Evolutionary conservation across 2,888 invertebrate species (phyloP).

Genomic region (Cantharis nigra): DNA sequence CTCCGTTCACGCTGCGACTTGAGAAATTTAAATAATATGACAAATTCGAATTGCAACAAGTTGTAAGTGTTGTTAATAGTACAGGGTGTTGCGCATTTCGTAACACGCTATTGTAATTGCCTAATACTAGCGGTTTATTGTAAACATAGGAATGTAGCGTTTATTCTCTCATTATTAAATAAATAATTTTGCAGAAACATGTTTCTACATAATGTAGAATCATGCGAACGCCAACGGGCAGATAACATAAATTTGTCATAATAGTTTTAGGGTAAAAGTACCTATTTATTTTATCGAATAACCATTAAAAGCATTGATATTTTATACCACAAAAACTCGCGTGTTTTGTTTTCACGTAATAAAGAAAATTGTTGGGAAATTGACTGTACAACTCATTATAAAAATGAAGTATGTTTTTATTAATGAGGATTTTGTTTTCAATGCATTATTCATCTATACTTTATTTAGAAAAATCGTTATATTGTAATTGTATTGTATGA

Average conservation of each 20-base stretch:
- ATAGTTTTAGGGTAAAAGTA: not conserved
- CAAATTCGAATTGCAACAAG: not conserved
- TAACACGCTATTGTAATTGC: not conserved
- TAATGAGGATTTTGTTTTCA: not conserved
- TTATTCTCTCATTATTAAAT: not conserved
- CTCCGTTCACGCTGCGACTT: too few relatives aligned
- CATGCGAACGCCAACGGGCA: not conserved
- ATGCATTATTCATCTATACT: not conserved
- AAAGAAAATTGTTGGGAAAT: not conserved
- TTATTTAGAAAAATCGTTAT: not conserved
- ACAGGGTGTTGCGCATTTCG: not conserved
- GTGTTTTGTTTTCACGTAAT: not conserved
- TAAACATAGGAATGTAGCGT: not conserved
- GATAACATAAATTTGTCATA: not conserved
- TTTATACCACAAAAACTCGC: not conserved
- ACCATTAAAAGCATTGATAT: not conserved
- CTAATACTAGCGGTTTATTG: not conserved
- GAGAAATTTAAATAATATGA: not conserved
- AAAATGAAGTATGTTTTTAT: not conserved
- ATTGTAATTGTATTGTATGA: not conserved
- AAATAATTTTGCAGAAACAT: not conserved
- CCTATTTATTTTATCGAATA: not conserved
- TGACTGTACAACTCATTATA: not conserved
- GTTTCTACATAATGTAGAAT: not conserved
- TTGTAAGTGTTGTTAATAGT: not conserved